Base-by-base conservation (phyloP, 2,113 vertebrate genomes). In the Tenebrosternarchus preto region DNA sequence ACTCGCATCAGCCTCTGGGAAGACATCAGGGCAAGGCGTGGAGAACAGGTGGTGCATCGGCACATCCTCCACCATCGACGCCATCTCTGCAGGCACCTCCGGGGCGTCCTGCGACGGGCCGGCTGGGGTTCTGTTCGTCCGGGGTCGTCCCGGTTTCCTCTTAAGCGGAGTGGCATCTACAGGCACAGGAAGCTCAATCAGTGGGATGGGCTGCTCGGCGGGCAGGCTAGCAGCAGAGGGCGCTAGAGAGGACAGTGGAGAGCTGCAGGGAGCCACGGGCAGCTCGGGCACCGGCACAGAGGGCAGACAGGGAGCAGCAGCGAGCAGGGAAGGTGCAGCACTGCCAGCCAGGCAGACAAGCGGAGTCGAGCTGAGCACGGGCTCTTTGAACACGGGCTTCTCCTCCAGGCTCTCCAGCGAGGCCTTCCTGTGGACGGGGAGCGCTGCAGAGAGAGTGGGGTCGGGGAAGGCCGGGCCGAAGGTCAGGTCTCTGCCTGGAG, bases 401-500 rank as follows among this genome's bases (percentile, higher is more conserved):
- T 95, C 94, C 0, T 95, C 90, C 9, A 92, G 89, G 77, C 96
- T 95, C 0, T 97, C 95, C 4, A 94, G 93, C 22, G 95, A 96
- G 11, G 89, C 87, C 82, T 95, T 97, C 80, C 95, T 94, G 53
- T 90, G 89, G 19, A 91, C 82, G 1, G 80, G 75, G 33, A 77
- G 78, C 80, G 89, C 86, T 0, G 94, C 84, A 82, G 93, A 92
- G 33, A 92, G 93, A 25, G 93, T 80, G 73, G 95, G 90, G 87
- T 98, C 98, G 0, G 95, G 95, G 90, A 98, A 98, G 85, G 95
- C 95, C 7, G 96, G 96, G 0, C 95, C 93, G 89, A 98, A 98
- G 83, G 90, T 97, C 86, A 99, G 94, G 90, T 99, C 97, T 89
- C 96, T 93, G 80, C 98, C 98, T 6, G 98, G 98, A 24, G 98